These are phyloP conservation scores for Busseola fusca DNA, from an alignment of 2,888 invertebrate genomes.

Conservation along the genomic window DNA sequence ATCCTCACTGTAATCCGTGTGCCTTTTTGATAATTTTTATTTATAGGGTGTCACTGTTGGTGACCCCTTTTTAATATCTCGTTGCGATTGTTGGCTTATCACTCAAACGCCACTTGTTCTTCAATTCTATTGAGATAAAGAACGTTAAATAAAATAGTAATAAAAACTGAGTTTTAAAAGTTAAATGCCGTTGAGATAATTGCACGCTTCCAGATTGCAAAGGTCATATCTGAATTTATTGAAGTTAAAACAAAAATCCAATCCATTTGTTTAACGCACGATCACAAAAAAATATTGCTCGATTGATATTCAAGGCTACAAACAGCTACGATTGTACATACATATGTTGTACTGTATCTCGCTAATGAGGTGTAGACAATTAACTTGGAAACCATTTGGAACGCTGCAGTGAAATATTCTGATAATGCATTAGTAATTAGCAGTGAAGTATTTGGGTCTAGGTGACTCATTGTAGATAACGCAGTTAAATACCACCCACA, in stretches of 20 bases:
- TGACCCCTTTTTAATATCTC: constrained; percentile 74
- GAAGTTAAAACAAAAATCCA: constrained; percentile 57
- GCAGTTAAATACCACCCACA: constrained; percentile 36
- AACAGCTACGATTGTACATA: constrained; percentile 58
- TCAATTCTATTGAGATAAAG: constrained; percentile 22
- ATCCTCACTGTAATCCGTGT: constrained; percentile 87
- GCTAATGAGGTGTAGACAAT: constrained; percentile 61
- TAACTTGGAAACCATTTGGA: constrained; percentile 58
- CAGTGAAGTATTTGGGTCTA: constrained; percentile 62
- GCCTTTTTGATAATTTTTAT: constrained; percentile 86
- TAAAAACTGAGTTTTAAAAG: constrained; percentile 12
- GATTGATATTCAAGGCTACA: constrained; percentile 74
- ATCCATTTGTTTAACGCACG: constrained; percentile 57
- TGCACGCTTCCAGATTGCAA: constrained; percentile 31
- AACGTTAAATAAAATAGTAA: constrained; percentile 5
- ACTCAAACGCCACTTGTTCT: constrained; percentile 51
- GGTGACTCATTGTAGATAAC: constrained; percentile 54
- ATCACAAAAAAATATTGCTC: constrained; percentile 66
- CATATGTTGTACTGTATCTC: constrained; percentile 58
- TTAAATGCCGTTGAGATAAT: constrained; percentile 23
- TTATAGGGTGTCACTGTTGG: constrained; percentile 76
- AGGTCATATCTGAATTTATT: constrained; percentile 48
- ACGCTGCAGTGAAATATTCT: constrained; percentile 55
- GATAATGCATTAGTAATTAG: constrained; percentile 58
- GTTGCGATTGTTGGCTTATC: constrained; percentile 52